Base-by-base conservation (phyloP, 2,888 invertebrate species). In the Pheosia gnoma region DNA sequence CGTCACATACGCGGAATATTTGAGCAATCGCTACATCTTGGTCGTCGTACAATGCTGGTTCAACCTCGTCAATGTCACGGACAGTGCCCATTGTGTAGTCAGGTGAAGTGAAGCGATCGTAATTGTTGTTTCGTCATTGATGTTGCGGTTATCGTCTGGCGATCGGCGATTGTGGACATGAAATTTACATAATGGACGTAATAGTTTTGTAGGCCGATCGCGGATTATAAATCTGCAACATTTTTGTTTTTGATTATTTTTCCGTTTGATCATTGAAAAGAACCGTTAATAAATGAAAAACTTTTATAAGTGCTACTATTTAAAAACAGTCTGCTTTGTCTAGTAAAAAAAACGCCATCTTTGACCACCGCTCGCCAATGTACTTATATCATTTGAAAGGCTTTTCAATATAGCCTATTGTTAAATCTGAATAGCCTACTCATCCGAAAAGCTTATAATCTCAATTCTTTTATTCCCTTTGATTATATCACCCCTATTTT, bases 51-150 rank as follows among this genome's bases (percentile, higher is more conserved):
- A 83, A 79, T 78, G 81, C 82, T 74, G 80, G 68, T 66, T 67
- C 75, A 84, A 82, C 89, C 88, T 87, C 80, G 84, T 60, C 78
- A 89, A 86, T 87, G 88, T 88, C 89, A 89, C 77, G 89, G 86
- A 67, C 83, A 63, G 60, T 74, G 71, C 52, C 72, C 70, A 80
- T 78, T 83, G 78, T 81, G 75, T 75, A 74, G 71, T 80, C 84
- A 72, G 78, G 78, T 72, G 80, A 80, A 80, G 69, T 83, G 82
- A 79, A 77, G 80, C 79, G 76, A 72, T 71, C 79, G 71, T 68
- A 78, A 77, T 76, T 72, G 75, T 77, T 68, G 74, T 74, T 77
- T 74, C 71, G 68, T 73, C 76, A 75, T 75, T 75, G 72, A 74
- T 79, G 67, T 63, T 72, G 68, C 69, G 72, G 67, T 68, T 65